These are phyloP conservation scores for Ptyas mucosa DNA, from an alignment of 2,113 vertebrate species.

Conservation along the genomic window DNA sequence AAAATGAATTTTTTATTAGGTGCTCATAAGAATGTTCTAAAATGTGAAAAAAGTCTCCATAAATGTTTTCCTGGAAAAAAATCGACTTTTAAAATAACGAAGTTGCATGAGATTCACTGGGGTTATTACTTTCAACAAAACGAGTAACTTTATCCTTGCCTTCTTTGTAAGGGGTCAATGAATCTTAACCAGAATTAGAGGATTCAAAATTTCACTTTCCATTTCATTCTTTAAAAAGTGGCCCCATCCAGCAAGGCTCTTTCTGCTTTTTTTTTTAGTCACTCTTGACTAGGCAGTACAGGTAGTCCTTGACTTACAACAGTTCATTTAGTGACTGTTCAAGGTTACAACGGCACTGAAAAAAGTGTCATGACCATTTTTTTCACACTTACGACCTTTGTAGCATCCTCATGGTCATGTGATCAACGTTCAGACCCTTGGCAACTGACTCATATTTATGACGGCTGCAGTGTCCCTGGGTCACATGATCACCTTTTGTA, in stretches of 20 bases:
- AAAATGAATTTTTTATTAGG: background rate
- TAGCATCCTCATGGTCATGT: background rate
- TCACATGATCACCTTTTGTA: background rate
- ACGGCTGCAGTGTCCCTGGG: background rate
- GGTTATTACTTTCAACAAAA: background rate
- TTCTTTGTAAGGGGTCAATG: background rate
- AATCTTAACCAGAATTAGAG: background rate
- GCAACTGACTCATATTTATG: background rate
- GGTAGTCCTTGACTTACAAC: background rate
- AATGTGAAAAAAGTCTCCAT: background rate
- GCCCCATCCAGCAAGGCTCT: background rate
- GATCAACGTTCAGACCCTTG: background rate
- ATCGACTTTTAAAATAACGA: background rate
- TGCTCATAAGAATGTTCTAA: background rate
- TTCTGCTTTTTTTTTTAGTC: background rate
- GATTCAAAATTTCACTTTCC: background rate
- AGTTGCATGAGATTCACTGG: background rate
- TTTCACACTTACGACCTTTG: background rate
- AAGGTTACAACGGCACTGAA: background rate
- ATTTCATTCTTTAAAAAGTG: background rate
- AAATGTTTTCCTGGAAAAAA: background rate
- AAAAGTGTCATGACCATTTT: background rate
- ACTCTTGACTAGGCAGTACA: background rate
- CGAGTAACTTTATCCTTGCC: background rate
- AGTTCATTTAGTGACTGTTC: background rate